phyloP scores from a whole-genome alignment of 2,888 invertebrate genomes.

The Rotaria socialis region DNA sequence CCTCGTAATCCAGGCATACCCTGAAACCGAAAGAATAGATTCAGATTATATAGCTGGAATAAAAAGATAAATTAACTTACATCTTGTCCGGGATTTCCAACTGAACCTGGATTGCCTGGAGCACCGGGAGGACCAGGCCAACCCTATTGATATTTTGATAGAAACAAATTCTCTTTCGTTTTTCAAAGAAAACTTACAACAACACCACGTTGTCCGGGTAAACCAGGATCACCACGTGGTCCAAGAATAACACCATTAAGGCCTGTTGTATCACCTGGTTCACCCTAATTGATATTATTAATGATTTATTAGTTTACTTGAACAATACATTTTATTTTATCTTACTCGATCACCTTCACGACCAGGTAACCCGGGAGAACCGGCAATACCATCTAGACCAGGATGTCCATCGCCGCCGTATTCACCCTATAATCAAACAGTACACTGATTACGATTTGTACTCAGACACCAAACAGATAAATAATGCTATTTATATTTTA shows the following conservation, averaged over 20 bases:
- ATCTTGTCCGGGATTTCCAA: neutral
- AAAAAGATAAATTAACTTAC: constrained; percentile 4
- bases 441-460: too few species aligned
- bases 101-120: constrained; percentile 46
- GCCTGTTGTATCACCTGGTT: neutral
- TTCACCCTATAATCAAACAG: neutral
- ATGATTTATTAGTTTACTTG: neutral
- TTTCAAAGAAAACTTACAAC: neutral
- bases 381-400: neutral
- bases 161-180: neutral
- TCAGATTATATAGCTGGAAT: constrained; percentile 28
- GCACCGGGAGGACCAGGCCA: constrained; percentile 35
- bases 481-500: neutral
- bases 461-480: neutral
- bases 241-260: constrained; percentile 3
- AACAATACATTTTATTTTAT: too few species aligned
- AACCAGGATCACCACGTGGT: constrained; percentile 47
- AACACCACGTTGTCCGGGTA: neutral
- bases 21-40: constrained; percentile 25
- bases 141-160: neutral
- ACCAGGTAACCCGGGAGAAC: neutral
- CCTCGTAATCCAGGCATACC: constrained; percentile 47
- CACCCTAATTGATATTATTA: neutral
- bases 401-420: neutral
- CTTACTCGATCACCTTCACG: neutral